phyloP scores from a whole-genome alignment of 1,140 invertebrate genomes.

The Gyrodactylus salaris region DNA sequence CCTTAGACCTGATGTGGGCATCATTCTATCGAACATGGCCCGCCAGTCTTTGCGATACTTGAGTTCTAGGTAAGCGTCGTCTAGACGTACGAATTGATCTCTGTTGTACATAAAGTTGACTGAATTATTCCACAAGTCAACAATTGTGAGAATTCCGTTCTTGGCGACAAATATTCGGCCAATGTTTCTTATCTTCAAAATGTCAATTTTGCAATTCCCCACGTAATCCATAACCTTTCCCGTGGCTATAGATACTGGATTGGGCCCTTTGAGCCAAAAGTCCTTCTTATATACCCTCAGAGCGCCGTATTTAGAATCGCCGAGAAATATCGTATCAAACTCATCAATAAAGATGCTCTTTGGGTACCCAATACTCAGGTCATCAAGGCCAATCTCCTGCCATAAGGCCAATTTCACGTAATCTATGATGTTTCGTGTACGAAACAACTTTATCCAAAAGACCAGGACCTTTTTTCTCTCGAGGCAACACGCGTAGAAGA shows the following conservation, averaged over 20 bases:
- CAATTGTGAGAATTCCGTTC: not conserved
- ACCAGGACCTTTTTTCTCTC: not conserved
- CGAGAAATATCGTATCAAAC: not conserved
- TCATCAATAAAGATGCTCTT: not conserved
- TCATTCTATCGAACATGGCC: not conserved
- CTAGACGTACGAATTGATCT: not conserved
- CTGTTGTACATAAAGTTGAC: not conserved
- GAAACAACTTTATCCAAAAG: not conserved
- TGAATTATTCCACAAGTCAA: not conserved
- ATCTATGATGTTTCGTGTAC: not conserved
- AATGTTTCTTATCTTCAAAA: not conserved
- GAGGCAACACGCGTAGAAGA: not conserved
- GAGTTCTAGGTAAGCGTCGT: not conserved
- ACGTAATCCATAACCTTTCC: not conserved
- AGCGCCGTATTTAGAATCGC: not conserved
- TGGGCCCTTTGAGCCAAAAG: not conserved
- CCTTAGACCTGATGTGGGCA: not conserved
- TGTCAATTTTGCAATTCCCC: not conserved
- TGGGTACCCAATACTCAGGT: not conserved
- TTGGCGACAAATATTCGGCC: not conserved
- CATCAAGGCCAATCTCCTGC: not conserved
- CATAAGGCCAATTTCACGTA: not conserved
- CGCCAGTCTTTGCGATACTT: not conserved
- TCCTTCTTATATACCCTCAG: not conserved
- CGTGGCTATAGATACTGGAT: not conserved